phyloP scores from a whole-genome alignment of 2,113 vertebrate species.

The Pelobates fuscus region DNA sequence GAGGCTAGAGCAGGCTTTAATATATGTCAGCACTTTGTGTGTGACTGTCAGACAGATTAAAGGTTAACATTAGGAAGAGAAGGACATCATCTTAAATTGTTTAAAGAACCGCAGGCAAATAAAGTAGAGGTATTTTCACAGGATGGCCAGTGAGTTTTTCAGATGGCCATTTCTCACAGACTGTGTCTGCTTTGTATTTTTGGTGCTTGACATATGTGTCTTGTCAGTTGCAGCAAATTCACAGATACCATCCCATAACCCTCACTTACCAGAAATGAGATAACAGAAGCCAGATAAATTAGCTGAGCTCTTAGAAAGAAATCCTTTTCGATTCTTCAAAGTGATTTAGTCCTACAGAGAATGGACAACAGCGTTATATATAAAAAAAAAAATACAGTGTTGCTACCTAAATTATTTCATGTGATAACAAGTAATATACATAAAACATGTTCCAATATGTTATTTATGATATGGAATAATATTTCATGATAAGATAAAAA shows the following conservation, averaged over 20 bases:
- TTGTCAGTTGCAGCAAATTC: conserved; percentile 52
- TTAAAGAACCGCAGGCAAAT: conserved; percentile 56
- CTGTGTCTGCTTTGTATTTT: conserved; percentile 61
- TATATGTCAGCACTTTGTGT: too few species aligned
- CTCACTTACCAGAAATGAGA: conserved; percentile 57
- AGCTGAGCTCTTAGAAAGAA: conserved; percentile 39
- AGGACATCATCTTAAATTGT: conserved; percentile 45
- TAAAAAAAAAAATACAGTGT: too few species aligned
- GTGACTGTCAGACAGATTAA: neutral
- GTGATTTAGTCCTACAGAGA: too few species aligned
- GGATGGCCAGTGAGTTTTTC: too few species aligned
- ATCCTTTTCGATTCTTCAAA: conserved; percentile 45
- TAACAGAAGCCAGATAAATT: conserved; percentile 57
- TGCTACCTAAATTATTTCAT: too few species aligned
- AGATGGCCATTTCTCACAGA: conserved; percentile 52
- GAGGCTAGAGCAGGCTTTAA: too few species aligned
- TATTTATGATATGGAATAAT: too few species aligned
- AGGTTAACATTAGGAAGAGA: conserved; percentile 52
- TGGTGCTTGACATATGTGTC: conserved; percentile 47
- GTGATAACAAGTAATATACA: too few species aligned
- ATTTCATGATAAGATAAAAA: too few species aligned
- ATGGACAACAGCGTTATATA: too few species aligned
- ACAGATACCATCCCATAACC: conserved; percentile 44
- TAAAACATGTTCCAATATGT: too few species aligned
- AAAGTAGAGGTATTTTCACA: too few species aligned